Base-by-base conservation (phyloP, 2,888 invertebrate species). In the Drosophila robusta region DNA sequence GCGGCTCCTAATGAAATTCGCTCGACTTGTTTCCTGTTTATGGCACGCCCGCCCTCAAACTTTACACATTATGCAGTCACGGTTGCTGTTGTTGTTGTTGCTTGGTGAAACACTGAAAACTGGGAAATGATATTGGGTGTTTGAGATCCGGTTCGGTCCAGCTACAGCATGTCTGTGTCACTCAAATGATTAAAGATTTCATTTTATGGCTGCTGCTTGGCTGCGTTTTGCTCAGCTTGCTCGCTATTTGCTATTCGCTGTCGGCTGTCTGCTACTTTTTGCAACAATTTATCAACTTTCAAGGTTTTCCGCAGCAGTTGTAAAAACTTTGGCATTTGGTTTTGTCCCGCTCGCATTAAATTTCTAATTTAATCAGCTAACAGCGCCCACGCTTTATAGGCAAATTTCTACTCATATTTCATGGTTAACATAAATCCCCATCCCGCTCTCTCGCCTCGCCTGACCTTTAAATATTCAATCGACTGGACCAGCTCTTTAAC, bases 181-280 rank as follows among this genome's bases (percentile, higher is more conserved):
- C 89, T 89, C 70, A 70, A 89, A 89, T 84, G 83, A 89, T 84
- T 88, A 82, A 89, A 86, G 89, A 89, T 81, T 84, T 85, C 62
- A 24, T 78, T 84, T 84, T 89, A 84, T 89, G 88, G 67, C 75
- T 51, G 61, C 55, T 58, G 72, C 72, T 64, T 70, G 76, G 66
- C 70, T 75, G 80, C 60, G 60, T 58, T 62, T 50, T 34, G 32
- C 42, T 54, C 54, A 14, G 32, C 4, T 46, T 49, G 57, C 52
- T 67, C 38, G 34, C 49, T 22, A 11, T 18, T 44, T 9, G 18
- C 56, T 58, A 12, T 49, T 51, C 11, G 12, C 50, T n/a, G 42
- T 34, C 34, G 41, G 18, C 39, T 76, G 68, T 68, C 62, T 74
- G 75, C 56, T 78, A 78, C 88, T 66, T 81, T 85, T 70, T 88